Evolutionary conservation across 2,888 invertebrate genomes (phyloP).

Genomic region (Trissolcus brochymenae): DNA sequence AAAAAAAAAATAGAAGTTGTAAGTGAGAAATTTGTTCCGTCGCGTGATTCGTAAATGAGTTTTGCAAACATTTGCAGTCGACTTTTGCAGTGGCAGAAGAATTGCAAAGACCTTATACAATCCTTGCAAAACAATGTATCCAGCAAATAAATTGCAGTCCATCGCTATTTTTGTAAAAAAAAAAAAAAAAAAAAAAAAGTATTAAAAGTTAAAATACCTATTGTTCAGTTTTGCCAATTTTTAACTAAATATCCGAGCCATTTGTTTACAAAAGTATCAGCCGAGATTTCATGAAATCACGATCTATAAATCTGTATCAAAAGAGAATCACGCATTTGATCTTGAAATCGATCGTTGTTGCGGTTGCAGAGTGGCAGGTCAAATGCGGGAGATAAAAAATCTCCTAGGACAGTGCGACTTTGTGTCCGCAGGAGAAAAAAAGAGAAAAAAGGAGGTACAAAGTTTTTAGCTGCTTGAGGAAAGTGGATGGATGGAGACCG

Average conservation of each 20-base stretch:
- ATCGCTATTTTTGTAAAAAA: no score
- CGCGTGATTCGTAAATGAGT: no score
- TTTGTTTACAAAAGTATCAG: constrained; percentile 11
- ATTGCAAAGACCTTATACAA: neutral
- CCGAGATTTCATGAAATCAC: constrained; percentile 2
- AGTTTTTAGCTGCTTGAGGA: neutral
- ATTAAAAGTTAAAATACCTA: no score
- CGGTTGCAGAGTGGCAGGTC: constrained; percentile 8
- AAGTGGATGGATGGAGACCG: neutral
- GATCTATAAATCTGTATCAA: constrained; percentile 11
- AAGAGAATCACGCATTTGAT: constrained; percentile 34
- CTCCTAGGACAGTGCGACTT: constrained; percentile 7
- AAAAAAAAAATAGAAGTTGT: no score
- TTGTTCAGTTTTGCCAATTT: no score
- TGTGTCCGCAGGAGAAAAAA: constrained; percentile 1
- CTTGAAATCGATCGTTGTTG: constrained; percentile 8
- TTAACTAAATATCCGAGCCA: neutral
- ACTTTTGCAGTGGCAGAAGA: neutral
- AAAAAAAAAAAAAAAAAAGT: no score
- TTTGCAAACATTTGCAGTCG: no score
- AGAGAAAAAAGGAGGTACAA: constrained; percentile 11
- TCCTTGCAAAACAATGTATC: no score
- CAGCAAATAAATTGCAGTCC: no score
- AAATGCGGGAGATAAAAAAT: constrained; percentile 23
- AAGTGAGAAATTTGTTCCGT: no score